Evolutionary conservation across 2,797 vertebrate species (phyloP).

Genomic region (Amphiprion clarkii): DNA sequence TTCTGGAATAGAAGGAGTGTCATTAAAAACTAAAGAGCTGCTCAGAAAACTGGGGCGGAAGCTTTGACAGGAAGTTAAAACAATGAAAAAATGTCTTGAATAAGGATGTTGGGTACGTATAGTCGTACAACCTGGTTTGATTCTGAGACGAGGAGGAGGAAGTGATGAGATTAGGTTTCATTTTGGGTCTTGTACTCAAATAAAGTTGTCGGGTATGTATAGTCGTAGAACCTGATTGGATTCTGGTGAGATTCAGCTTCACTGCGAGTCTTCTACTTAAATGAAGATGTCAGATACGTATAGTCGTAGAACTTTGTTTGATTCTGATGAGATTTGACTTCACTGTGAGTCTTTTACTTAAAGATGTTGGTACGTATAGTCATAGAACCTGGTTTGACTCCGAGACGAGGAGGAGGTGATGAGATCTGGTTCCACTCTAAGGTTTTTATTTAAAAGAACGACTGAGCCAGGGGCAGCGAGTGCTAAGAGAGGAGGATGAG

Average conservation of each 20-base stretch:
- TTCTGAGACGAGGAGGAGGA: not conserved
- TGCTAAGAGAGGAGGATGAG: slow-evolving; percentile 9
- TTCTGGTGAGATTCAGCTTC: not conserved
- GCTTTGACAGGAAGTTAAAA: not conserved
- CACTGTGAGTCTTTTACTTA: too few species aligned
- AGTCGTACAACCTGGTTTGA: not conserved
- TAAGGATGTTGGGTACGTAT: slow-evolving; percentile 8
- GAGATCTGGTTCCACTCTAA: slow-evolving; percentile 30
- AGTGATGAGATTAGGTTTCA: too few species aligned
- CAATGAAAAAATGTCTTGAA: not conserved
- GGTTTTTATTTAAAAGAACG: slow-evolving; percentile 1
- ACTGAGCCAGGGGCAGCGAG: slow-evolving; percentile 15
- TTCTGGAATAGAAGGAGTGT: slow-evolving; percentile 13
- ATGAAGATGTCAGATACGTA: too few species aligned
- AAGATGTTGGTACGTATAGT: too few species aligned
- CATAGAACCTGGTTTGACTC: too few species aligned
- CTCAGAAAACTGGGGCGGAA: slow-evolving; percentile 15
- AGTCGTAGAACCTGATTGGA: not conserved
- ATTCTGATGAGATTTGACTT: too few species aligned
- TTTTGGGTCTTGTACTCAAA: not conserved
- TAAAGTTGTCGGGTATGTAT: slow-evolving; percentile 8
- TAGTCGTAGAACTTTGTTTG: too few species aligned
- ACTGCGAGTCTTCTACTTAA: too few species aligned
- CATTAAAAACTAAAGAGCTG: slow-evolving; percentile 25
- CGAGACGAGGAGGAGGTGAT: not conserved